Conservation (phyloP, 2,888 invertebrate genomes). For the Lepas anatifera region DNA sequence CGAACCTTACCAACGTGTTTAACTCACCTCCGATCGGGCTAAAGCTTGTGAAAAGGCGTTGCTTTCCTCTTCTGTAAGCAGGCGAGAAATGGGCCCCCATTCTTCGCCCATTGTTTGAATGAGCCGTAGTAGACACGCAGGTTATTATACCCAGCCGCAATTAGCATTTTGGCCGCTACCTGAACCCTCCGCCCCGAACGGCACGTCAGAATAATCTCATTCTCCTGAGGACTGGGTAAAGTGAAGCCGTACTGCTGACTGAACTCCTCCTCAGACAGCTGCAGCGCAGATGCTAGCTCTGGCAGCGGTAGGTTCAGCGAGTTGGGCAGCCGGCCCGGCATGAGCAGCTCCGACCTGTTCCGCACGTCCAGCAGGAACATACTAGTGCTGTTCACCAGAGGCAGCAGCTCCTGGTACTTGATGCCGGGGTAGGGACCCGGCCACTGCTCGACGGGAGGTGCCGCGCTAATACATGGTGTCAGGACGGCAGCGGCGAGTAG, state of each 20-base stretch:
- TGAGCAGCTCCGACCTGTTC: background rate
- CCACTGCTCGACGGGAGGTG: too few relatives aligned
- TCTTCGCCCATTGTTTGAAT: background rate
- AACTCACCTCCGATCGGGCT: too few relatives aligned
- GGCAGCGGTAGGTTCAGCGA: background rate
- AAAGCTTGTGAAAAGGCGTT: too few relatives aligned
- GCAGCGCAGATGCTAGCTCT: background rate
- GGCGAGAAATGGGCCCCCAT: background rate
- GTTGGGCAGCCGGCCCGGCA: background rate
- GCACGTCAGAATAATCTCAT: background rate
- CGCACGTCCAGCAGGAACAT: background rate
- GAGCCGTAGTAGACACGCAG: background rate
- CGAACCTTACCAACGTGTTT: too few relatives aligned
- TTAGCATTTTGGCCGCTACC: background rate
- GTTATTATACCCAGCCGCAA: background rate
- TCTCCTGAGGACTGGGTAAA: background rate
- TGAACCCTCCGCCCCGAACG: background rate
- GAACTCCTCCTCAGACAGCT: background rate
- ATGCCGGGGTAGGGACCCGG: background rate
- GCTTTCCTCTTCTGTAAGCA: background rate
- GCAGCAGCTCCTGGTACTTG: background rate
- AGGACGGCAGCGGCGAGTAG: too few relatives aligned
- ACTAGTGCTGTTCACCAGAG: background rate
- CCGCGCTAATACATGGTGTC: too few relatives aligned
- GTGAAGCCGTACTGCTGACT: background rate